A percentile compares a stretch with the other conserved stretches of the same genome.
phyloP scores from a whole-genome alignment of 2,797 vertebrate genomes.

The Melanogrammus aeglefinus region DNA sequence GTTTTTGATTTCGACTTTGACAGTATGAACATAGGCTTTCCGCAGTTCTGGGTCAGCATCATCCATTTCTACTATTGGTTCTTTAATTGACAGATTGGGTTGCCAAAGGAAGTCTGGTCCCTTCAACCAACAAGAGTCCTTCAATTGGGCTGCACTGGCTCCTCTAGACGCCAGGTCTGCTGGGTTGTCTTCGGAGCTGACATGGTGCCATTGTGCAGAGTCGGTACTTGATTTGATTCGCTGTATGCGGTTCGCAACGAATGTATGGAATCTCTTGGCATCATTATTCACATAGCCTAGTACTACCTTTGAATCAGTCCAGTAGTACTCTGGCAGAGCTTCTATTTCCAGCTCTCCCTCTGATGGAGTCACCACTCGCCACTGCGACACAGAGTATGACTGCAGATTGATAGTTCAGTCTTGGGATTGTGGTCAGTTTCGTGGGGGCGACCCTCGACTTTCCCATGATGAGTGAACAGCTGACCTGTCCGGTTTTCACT shows the following conservation, averaged over 20 bases:
- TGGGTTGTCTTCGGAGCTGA: not conserved
- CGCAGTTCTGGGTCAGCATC: slow-evolving; percentile 9
- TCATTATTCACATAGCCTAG: too few relatives aligned
- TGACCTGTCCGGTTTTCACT: slow-evolving; percentile 23
- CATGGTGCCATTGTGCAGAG: not conserved
- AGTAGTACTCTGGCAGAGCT: too few relatives aligned
- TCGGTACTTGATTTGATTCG: not conserved
- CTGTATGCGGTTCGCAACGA: not conserved
- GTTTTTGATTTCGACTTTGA: slow-evolving; percentile 10
- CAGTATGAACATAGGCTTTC: not conserved
- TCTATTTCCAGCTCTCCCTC: too few relatives aligned
- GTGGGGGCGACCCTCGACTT: slow-evolving; percentile 23
- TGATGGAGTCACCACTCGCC: too few relatives aligned
- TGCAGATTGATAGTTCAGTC: slow-evolving; percentile 23
- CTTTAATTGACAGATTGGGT: not conserved
- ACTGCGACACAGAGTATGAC: slow-evolving; percentile 15
- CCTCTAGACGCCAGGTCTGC: not conserved
- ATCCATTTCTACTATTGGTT: slow-evolving; percentile 20
- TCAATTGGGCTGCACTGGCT: too few relatives aligned
- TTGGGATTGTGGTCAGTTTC: slow-evolving; percentile 26
- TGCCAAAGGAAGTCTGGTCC: slow-evolving; percentile 18
- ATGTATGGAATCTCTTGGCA: not conserved
- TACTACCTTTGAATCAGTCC: too few relatives aligned
- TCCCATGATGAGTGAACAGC: slow-evolving; percentile 30
- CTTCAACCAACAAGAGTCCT: slow-evolving; percentile 18